Conservation (phyloP, 1,140 invertebrate genomes). For the Trigoniulus corallinus region DNA sequence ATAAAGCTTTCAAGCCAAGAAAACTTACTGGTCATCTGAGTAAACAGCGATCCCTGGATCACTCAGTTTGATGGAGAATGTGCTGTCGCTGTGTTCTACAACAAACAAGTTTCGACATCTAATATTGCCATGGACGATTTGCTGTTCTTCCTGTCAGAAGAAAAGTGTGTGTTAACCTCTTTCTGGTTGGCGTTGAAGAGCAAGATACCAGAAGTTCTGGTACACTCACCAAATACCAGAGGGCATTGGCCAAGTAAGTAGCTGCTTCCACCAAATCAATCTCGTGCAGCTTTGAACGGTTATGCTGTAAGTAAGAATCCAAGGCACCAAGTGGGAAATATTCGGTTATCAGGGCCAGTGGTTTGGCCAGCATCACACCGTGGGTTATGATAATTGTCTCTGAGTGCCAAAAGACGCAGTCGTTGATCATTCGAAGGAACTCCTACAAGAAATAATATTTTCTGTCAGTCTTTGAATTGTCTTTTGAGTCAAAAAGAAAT, state of each 20-base stretch:
- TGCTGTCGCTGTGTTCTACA: slow-evolving; percentile 40
- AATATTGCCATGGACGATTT: slow-evolving; percentile 66
- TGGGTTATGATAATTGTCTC: slow-evolving; percentile 49
- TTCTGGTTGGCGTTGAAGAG: neutral
- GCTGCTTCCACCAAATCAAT: slow-evolving; percentile 61
- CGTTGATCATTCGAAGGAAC: slow-evolving; percentile 51
- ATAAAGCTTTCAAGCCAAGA: neutral
- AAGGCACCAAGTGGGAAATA: slow-evolving; percentile 56
- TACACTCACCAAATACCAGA: slow-evolving; percentile 51
- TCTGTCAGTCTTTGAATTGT: too few relatives aligned
- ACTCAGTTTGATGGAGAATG: slow-evolving; percentile 55
- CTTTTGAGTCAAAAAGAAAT: slow-evolving; percentile 10
- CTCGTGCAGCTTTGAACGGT: slow-evolving; percentile 32
- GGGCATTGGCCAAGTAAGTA: slow-evolving; percentile 51
- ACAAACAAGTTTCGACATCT: slow-evolving; percentile 66
- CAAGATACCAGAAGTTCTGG: neutral
- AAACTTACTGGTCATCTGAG: slow-evolving; percentile 39
- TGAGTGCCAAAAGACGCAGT: slow-evolving; percentile 55
- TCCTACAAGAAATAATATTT: slow-evolving; percentile 33
- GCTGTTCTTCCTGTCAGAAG: slow-evolving; percentile 43
- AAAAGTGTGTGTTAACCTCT: slow-evolving; percentile 12
- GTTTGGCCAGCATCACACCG: slow-evolving; percentile 52
- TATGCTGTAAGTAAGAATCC: slow-evolving; percentile 46
- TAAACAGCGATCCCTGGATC: slow-evolving; percentile 32
- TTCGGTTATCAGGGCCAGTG: slow-evolving; percentile 64